Base-by-base conservation (phyloP, 1,140 invertebrate species). In the Aphelenchoides fujianensis region DNA sequence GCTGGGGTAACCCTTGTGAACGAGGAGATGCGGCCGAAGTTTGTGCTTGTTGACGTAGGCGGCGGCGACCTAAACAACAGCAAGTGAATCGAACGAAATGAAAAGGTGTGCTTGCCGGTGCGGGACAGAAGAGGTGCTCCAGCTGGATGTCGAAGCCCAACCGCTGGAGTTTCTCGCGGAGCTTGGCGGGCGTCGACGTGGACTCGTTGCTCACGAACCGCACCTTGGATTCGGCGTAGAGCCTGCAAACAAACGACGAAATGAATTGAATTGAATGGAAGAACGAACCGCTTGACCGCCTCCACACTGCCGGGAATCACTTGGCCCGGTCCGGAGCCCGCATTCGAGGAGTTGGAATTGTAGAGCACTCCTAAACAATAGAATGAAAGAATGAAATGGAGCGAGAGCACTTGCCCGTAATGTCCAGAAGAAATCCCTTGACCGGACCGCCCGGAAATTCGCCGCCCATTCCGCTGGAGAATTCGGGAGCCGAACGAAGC, bases 121-220 rank as follows among this genome's bases (percentile, higher is more conserved):
- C 86, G 35, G 88, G 88, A 3, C 87, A 78, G 72, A 88, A 86
- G 28, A 89, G 82, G 67, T 89, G 84, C 2, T 81, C 74, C 32
- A 82, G 77, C 19, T 80, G 63, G 7, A 89, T 71, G 5, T 80
- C 69, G 80, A 87, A 89, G 0, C 88, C 88, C 53, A 89, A 72
- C 5, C 67, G 55, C 1, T 73, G 71, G 2, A 89, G 80, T 70
- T 87, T 87, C 19, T 81, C 67, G 16, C 85, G 73, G 2, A 88
- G 68, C 9, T 68, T 66, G 64, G 74, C 54, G 23, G 84, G 78
- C 31, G 87, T 87, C 9, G 78, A 77, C 64, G 86, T 85, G 16
- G 88, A 88, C 80, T 89, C 89, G 85, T 89, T 89, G 9, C 88
- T 88, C 53, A 88, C 85, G 72, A 89, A 87, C 66, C 87, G 76